Base-by-base conservation (phyloP, 2,797 vertebrate genomes). In the Poecilia wingei region DNA sequence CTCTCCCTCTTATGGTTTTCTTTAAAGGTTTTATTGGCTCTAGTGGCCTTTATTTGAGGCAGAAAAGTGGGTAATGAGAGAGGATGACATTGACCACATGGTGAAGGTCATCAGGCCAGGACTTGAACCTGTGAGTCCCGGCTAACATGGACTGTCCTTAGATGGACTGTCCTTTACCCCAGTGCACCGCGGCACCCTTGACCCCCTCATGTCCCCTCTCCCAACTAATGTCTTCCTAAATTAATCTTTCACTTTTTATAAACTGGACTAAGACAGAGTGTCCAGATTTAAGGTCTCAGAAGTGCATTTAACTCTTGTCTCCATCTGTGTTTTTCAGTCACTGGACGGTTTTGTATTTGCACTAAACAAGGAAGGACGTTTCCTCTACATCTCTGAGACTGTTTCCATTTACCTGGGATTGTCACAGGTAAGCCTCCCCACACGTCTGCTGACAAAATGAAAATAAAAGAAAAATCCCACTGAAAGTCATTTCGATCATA, bases 291-390 rank as follows among this genome's bases (percentile, higher is more conserved):
- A 64, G 4, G 45, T 49, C 25, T n/a, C 14, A 55, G 9, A 22
- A 31, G 14, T 43, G 1, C 72, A 43, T 22, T n/a, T n/a, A 74
- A 59, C 7, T 0, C 47, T 4, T 46, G 16, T 31, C 6, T 78
- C 41, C 10, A 8, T 79, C 5, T 79, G 0, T 84, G 13, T 80
- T 1, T 88, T 2, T 86, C 96, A 99, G 98, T 99, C 98, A 93
- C 97, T 99, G 96, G 98, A 99, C 95, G 98, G 97, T 94, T 99
- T 99, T 94, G 97, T 99, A 96, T 99, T 99, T 98, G 98, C 98
- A 98, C 97, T 99, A 97, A 99, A 99, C 96, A 98, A 98, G 95
- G 98, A 99, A 95, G 98, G 98, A 94, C 97, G 97, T 88, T 99
- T 99, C 97, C 96, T 99, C 87, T 99, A 99, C 97, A 99, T 99